Conservation (phyloP, 2,888 invertebrate genomes). For the Hirtodrosophila confusa region DNA sequence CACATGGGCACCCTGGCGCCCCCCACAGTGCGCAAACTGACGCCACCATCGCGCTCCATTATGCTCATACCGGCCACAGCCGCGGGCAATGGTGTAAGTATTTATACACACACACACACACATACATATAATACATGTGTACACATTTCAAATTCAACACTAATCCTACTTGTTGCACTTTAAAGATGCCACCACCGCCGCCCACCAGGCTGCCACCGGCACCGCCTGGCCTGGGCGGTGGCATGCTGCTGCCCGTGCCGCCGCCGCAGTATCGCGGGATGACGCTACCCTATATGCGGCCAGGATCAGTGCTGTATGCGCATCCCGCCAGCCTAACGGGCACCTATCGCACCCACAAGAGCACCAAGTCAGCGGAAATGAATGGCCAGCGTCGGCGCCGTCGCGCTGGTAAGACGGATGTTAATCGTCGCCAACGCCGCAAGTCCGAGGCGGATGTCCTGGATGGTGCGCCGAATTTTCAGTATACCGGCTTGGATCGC, state of each 20-base stretch:
- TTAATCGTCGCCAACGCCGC: constrained; percentile 81
- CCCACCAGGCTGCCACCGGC: constrained; percentile 63
- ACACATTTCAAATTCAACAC: no score
- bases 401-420: constrained; percentile 70
- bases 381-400: constrained; percentile 73
- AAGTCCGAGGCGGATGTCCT: constrained; percentile 83
- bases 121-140: no score
- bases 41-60: constrained; percentile 69
- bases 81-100: constrained; percentile 69
- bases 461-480: constrained; percentile 81
- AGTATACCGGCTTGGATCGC: constrained; percentile 83
- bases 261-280: constrained; percentile 70
- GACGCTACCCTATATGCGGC: constrained; percentile 77
- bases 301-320: constrained; percentile 72
- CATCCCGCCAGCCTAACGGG: constrained; percentile 70
- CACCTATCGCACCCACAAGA: constrained; percentile 78
- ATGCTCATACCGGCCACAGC: constrained; percentile 82
- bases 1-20: constrained; percentile 71
- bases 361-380: constrained; percentile 69
- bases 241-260: constrained; percentile 56
- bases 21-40: constrained; percentile 56
- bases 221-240: constrained; percentile 47
- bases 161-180: constrained; percentile 3
- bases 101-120: no score
- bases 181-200: constrained; percentile 66